These are phyloP conservation scores for Pseudopipra pipra DNA, from an alignment of 2,113 vertebrate species.

Conservation along the genomic window DNA sequence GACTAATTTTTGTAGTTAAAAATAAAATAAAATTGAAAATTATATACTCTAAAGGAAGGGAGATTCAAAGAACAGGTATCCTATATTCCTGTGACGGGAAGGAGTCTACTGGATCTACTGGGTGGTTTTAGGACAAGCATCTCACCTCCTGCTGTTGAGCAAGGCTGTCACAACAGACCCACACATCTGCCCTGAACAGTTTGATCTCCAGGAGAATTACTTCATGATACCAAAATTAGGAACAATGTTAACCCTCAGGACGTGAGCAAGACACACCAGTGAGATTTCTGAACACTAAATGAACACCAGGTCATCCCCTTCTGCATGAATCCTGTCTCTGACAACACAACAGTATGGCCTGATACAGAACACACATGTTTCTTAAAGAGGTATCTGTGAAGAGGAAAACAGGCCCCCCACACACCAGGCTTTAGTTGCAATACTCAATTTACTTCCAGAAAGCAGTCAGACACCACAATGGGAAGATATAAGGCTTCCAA, in stretches of 20 bases:
- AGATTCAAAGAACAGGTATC: background rate
- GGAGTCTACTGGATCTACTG: background rate
- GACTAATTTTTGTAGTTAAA: background rate
- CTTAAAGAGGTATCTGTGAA: background rate
- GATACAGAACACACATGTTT: background rate
- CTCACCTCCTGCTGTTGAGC: background rate
- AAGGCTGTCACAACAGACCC: background rate
- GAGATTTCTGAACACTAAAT: background rate
- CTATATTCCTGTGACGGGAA: background rate
- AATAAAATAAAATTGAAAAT: background rate
- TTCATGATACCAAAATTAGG: background rate
- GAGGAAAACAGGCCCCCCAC: background rate
- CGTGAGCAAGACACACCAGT: background rate
- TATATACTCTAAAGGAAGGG: background rate
- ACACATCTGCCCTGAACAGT: background rate
- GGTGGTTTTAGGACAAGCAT: background rate
- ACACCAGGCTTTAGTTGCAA: background rate
- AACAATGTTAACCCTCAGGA: background rate
- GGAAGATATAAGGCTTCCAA: background rate
- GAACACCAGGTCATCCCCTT: background rate
- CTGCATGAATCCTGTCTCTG: background rate
- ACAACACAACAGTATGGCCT: background rate
- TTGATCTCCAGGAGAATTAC: background rate
- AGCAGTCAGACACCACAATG: background rate
- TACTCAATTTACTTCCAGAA: background rate